A percentile compares a stretch with the other conserved stretches of the same genome.
Conservation (phyloP, 2,797 vertebrate species). For the Phoeniculus purpureus region DNA sequence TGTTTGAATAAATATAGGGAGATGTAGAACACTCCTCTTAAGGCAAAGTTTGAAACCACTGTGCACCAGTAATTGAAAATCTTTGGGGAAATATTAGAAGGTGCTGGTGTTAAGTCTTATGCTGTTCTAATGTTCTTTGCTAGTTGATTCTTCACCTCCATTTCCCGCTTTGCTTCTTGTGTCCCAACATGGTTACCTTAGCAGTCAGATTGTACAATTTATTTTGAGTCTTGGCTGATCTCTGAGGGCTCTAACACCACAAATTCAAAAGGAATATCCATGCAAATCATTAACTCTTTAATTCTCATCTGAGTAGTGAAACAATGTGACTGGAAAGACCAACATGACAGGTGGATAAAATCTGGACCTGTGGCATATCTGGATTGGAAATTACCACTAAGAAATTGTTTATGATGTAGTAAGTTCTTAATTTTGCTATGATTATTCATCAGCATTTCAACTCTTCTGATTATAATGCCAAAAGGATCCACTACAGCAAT, state of each 20-base stretch:
- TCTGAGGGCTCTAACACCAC: background rate
- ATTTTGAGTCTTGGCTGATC: slow-evolving; percentile 16
- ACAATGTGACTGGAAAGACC: background rate
- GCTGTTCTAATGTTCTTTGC: background rate
- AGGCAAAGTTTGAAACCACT: background rate
- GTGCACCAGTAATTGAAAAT: background rate
- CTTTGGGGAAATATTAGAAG: background rate
- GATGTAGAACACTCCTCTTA: background rate
- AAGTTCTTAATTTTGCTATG: background rate
- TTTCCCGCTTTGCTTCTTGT: background rate
- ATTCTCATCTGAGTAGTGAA: background rate
- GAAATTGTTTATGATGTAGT: background rate
- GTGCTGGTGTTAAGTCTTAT: background rate
- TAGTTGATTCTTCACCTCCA: slow-evolving; percentile 4
- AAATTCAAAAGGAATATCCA: slow-evolving; percentile 24
- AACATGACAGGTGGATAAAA: background rate
- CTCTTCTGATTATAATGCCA: background rate
- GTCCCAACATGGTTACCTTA: slow-evolving; percentile 20
- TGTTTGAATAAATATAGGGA: background rate
- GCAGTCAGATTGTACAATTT: slow-evolving; percentile 8
- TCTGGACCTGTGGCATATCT: background rate
- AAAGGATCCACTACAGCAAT: background rate
- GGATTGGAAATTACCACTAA: background rate
- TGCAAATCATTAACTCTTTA: background rate
- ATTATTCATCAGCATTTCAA: background rate